These are phyloP conservation scores for Prunella strophiata DNA, from an alignment of 2,797 vertebrate genomes.

Conservation along the genomic window DNA sequence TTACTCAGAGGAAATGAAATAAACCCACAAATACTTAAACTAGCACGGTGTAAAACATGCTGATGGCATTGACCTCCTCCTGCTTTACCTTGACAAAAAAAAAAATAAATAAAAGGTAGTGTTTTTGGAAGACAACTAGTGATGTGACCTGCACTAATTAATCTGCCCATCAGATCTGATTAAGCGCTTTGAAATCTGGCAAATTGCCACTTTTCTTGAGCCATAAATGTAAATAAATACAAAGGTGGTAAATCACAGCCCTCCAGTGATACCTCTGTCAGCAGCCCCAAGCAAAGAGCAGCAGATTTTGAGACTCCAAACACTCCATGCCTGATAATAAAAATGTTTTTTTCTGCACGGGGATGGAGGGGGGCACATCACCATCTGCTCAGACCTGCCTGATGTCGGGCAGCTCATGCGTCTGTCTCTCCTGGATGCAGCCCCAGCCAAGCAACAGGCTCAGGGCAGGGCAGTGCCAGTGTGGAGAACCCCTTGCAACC, in stretches of 20 bases:
- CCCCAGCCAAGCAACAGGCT: neutral
- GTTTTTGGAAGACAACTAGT: conserved; percentile 29
- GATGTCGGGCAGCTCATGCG: neutral
- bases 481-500: too few relatives aligned
- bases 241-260: neutral
- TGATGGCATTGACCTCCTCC: conserved; percentile 29
- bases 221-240: conserved; percentile 41
- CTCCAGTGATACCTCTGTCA: neutral
- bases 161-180: conserved; percentile 24
- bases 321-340: neutral
- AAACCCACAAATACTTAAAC: conserved; percentile 25
- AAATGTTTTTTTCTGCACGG: neutral
- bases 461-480: neutral
- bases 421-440: accelerated
- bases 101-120: neutral
- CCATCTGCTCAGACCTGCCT: neutral
- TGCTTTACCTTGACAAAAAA: conserved; percentile 56
- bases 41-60: conserved; percentile 28
- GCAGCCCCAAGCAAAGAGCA: neutral
- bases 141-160: conserved; percentile 2
- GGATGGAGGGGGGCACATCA: neutral
- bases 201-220: conserved; percentile 47
- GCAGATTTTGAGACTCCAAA: neutral
- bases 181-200: conserved; percentile 56
- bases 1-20: conserved; percentile 12